A percentile compares a stretch with the other conserved stretches of the same genome.
phyloP scores from a whole-genome alignment of 2,888 invertebrate species.

The Cephus nigrinus region DNA sequence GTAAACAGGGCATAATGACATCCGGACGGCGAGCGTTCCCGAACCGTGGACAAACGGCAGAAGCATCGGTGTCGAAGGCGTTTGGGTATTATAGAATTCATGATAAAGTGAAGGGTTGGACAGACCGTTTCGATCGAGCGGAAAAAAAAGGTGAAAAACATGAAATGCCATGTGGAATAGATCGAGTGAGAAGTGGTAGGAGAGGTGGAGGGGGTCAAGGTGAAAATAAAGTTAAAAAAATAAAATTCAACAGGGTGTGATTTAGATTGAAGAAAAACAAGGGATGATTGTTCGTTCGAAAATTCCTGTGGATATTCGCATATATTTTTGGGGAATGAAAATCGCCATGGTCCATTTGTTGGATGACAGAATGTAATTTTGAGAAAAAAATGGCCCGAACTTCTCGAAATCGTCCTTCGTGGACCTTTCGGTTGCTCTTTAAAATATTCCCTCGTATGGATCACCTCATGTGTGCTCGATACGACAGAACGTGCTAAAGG shows the following conservation, averaged over 20 bases:
- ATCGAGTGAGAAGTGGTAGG: not conserved
- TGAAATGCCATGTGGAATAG: not conserved
- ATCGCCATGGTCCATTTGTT: not conserved
- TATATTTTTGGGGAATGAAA: not conserved
- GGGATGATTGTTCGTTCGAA: not conserved
- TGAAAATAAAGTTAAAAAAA: not conserved
- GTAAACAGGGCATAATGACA: constrained; percentile 38
- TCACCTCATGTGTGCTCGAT: not conserved
- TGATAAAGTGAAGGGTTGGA: not conserved
- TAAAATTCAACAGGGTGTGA: not conserved
- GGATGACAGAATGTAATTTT: not conserved
- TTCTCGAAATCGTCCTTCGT: not conserved
- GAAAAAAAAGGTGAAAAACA: not conserved
- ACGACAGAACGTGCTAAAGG: not conserved
- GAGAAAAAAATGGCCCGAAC: not conserved
- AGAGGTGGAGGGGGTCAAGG: not conserved
- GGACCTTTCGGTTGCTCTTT: not conserved
- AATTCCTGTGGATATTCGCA: not conserved
- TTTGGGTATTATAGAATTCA: not conserved
- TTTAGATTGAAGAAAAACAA: not conserved
- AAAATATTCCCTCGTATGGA: not conserved
- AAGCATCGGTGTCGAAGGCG: not conserved
- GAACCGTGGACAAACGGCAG: not conserved
- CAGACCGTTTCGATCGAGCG: not conserved
- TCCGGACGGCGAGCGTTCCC: constrained; percentile 7